Evolutionary conservation across 2,888 invertebrate genomes (phyloP).

Genomic region (Carabus problematicus): DNA sequence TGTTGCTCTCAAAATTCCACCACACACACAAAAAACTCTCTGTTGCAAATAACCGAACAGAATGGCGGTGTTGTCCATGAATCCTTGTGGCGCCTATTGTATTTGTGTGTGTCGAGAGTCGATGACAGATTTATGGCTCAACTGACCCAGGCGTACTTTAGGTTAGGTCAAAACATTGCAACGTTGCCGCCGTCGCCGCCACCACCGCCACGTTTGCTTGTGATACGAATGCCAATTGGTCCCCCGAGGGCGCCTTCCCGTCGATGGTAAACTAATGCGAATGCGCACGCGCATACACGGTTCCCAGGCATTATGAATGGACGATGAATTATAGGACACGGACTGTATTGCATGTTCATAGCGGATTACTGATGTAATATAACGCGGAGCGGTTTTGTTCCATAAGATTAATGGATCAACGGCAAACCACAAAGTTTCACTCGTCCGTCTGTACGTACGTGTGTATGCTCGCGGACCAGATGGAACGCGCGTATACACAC

Average conservation of each 20-base stretch:
- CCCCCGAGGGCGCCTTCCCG: neutral
- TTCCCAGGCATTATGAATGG: slow-evolving; percentile 30
- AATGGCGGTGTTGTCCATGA: neutral
- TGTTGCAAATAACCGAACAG: too few relatives aligned
- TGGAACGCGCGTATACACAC: too few relatives aligned
- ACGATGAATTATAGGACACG: slow-evolving; percentile 32
- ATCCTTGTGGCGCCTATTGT: slow-evolving; percentile 30
- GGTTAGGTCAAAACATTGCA: slow-evolving; percentile 24
- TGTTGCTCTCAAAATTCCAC: slow-evolving; percentile 16
- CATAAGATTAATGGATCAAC: slow-evolving; percentile 34
- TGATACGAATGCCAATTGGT: neutral
- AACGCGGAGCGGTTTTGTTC: slow-evolving; percentile 32
- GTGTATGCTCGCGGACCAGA: too few relatives aligned
- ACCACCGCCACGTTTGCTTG: neutral
- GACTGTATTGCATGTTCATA: slow-evolving; percentile 36
- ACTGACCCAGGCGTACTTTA: slow-evolving; percentile 5
- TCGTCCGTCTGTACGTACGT: neutral
- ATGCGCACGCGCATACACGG: neutral
- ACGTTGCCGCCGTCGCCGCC: slow-evolving; percentile 1
- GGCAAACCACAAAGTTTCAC: neutral
- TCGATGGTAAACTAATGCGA: neutral
- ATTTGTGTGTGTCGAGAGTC: neutral
- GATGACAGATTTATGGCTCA: slow-evolving; percentile 28
- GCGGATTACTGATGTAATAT: slow-evolving; percentile 40
- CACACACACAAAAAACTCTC: slow-evolving; percentile 10